Evolutionary conservation across 2,113 vertebrate genomes (phyloP), one percentile per base, ranked within the genome.

Genomic region (Stomatorhinus ivindoensis): DNA sequence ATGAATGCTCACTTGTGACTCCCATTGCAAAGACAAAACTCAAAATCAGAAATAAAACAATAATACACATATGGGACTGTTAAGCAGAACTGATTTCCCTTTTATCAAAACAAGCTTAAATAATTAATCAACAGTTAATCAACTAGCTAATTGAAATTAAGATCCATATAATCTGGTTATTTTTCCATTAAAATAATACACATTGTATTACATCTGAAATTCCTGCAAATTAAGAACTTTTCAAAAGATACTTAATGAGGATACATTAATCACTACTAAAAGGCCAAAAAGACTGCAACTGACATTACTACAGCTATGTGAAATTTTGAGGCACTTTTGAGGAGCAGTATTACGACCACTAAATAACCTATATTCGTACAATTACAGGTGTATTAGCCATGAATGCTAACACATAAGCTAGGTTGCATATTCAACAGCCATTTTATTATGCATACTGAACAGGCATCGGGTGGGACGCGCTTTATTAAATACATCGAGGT

Each of bases 81-180:
- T 87, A 69, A 84, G 44, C 73, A 89, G 90, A 83, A 93, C 87
- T 89, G 88, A 93, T 87, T 88, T 90, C 91, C 91, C 92, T 91
- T 90, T 90, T 51, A 91, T 88, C 90, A 89, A 93, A 92, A 92
- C 90, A 92, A 90, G 89, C 90, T 91, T 90, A 90, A 91, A 90
- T 91, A 55, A 55, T 91, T n/a, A n/a, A n/a, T n/a, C n/a, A 89
- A 91, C 90, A 92, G 89, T 89, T 91, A 91, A 92, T 94, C 91
- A 94, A 92, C 92, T 94, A 94, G 94, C 93, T 92, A 93, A 91
- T 92, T 93, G 90, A 92, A 95, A 94, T 94, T 92, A 94, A 93
- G 91, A 88, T 92, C 85, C 53, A 92, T 91, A 93, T 94, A 92
- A 90, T 92, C 85, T 89, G 93, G 90, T 86, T 35, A 89, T 90